Evolutionary conservation across 2,888 invertebrate species (phyloP), one percentile per base, ranked within the genome.

Genomic region (Muschampia plurimacula): DNA sequence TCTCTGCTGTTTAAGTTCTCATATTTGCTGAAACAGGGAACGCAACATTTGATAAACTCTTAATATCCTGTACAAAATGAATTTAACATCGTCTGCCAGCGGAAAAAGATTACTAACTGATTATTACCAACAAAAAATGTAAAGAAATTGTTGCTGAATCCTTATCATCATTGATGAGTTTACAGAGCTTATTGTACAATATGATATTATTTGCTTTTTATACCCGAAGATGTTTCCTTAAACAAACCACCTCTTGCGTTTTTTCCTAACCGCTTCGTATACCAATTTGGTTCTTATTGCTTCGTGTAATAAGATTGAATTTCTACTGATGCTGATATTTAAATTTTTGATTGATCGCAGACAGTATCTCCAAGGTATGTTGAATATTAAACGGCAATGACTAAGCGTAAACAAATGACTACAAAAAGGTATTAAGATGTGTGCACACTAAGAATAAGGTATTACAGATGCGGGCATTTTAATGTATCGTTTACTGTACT

Each of bases 331-430:
- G 9, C 12, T n/a, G 28, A 9, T 60, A 80, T 82, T 81, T 80
- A 67, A 81, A 78, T 78, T 80, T 88, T 85, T 91, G 91, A 92
- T 92, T 88, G 90, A 92, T 92, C 78, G 85, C 82, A 83, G 81
- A 81, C 83, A 84, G 87, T 90, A 88, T 86, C 86, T 87, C 80
- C 82, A 82, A 83, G 83, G 82, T 86, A 86, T 85, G 86, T 87
- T 84, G 85, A 88, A 88, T 89, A 89, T 88, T 88, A 90, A 89
- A 87, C 83, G 83, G 86, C 83, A 86, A 91, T 92, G 91, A 92
- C 92, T 90, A 83, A 88, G 89, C 90, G 86, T 82, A 86, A 88
- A 91, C 88, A 90, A 89, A 90, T 89, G 88, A 89, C 85, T 82
- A 84, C 81, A 83, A 87, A 87, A 84, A 82, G 84, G 75, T 73